Evolutionary conservation across 2,113 vertebrate species (phyloP).

Genomic region (Odocoileus hemionus): DNA sequence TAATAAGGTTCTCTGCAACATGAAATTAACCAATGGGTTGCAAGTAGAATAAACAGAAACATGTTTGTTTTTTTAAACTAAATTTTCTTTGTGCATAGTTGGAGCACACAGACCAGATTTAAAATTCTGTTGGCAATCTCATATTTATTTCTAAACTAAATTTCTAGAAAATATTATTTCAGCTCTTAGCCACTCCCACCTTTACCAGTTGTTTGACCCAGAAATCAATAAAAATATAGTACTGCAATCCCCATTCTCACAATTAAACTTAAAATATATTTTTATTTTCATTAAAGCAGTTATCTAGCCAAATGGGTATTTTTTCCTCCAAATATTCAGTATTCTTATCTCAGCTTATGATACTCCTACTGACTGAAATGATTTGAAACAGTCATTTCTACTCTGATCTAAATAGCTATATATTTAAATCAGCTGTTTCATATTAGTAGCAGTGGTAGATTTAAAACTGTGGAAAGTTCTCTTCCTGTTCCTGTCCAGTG

Average conservation of each 20-base stretch:
- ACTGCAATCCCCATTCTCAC: background rate
- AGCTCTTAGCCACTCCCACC: background rate
- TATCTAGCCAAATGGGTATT: background rate
- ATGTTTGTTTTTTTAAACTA: background rate
- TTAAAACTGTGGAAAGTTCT: background rate
- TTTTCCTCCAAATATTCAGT: background rate
- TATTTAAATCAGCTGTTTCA: background rate
- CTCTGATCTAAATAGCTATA: background rate
- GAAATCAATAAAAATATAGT: background rate
- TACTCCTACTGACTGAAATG: background rate
- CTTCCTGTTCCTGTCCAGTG: background rate
- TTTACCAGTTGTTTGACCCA: background rate
- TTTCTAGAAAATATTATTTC: background rate
- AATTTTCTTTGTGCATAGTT: background rate
- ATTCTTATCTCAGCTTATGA: background rate
- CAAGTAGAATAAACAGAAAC: background rate
- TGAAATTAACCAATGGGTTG: background rate
- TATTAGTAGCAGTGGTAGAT: background rate
- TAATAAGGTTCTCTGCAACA: background rate
- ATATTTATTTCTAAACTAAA: background rate
- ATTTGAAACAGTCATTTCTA: background rate
- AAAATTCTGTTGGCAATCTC: background rate
- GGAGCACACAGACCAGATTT: background rate
- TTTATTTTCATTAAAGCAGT: background rate
- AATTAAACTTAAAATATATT: background rate